Conservation (phyloP, 2,797 vertebrate genomes). For the Melanotaenia maccullochi region DNA sequence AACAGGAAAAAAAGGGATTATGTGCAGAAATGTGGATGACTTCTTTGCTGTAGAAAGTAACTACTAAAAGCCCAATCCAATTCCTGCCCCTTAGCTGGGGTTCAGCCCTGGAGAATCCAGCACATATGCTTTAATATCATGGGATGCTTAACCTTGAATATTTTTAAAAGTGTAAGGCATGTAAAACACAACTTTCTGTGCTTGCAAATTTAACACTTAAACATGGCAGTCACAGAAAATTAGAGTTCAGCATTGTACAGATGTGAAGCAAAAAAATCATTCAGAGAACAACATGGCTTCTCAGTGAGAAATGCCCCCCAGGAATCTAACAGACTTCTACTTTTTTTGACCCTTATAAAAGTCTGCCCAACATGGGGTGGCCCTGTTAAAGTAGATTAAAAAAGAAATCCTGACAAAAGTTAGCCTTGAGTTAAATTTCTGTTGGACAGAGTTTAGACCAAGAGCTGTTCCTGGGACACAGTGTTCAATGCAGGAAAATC, state of each 20-base stretch:
- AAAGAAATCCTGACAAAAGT: conserved; percentile 59
- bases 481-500: conserved; percentile 62
- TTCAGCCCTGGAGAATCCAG: no score
- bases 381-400: conserved; percentile 19
- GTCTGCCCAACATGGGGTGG: conserved; percentile 4
- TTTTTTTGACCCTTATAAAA: conserved; percentile 20
- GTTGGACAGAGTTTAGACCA: conserved; percentile 13
- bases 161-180: no score
- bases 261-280: not conserved
- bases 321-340: conserved; percentile 1
- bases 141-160: no score
- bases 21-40: no score
- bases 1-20: no score
- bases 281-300: not conserved
- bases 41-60: no score
- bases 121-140: no score
- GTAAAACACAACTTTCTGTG: not conserved
- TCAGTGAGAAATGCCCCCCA: not conserved
- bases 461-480: conserved; percentile 47
- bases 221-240: not conserved
- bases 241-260: not conserved
- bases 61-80: no score
- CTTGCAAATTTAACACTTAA: not conserved
- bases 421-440: conserved; percentile 48
- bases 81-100: no score